Base-by-base conservation (phyloP, 2,888 invertebrate genomes). In the Strigamia crassipes region DNA sequence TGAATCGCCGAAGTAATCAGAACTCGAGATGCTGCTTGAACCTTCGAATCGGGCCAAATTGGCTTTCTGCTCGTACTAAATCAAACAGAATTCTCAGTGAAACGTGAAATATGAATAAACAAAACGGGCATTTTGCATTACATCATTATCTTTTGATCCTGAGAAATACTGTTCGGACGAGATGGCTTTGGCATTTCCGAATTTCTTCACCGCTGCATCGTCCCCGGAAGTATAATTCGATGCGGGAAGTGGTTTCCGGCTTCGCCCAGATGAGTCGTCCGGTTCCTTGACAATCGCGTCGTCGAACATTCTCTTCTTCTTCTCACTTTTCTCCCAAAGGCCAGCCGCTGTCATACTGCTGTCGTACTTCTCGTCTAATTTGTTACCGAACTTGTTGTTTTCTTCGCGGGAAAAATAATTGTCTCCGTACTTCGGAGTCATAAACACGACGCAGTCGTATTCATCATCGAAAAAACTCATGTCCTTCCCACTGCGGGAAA, bases 151-250 rank as follows among this genome's bases (percentile, higher is more conserved):
- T 82, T 88, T 87, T 83, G 91, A 91, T 85, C 93, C 94, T 9
- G 94, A 94, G 88, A 99, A 99, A 90, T 92, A 98, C 90, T 97
- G 97, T 87, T 97, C 96, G 0, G 99, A 99, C 83, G 98, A 98
- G 86, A 99, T 99, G 15, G 97, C 95, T 89, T 99, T 99, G 3
- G 99, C 97, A 85, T 94, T 93, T 80, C 96, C 98, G 88, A 99
- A 99, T 90, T 99, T 99, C 89, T 95, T 96, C 88, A 95, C 95
- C 27, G 96, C 96, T 83, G 93, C 92, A 85, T 93, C 93, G 78
- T 93, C 85, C 78, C 86, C 85, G 81, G 85, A 91, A 9, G 90
- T 89, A 21, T 81, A 61, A 66, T 83, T 81, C 13, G 51, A 31
- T 77, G 77, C 81, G 18, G 78, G 46, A 78, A 21, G 18, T 13